Evolutionary conservation across 2,113 vertebrate genomes (phyloP).

Genomic region (Athene noctua): DNA sequence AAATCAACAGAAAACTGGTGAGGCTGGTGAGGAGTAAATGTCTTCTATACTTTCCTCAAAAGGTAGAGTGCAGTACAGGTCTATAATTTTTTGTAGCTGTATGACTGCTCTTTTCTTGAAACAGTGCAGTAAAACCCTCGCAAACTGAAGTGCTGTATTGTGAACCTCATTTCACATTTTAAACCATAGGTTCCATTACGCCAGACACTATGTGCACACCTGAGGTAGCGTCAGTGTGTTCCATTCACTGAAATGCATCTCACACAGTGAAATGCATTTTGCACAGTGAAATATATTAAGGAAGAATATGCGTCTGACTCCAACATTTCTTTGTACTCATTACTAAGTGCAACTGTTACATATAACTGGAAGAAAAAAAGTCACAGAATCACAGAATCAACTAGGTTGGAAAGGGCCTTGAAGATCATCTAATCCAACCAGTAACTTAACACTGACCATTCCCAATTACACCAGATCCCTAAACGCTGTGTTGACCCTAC

Average conservation of each 20-base stretch:
- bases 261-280: neutral
- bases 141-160: neutral
- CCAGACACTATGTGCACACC: neutral
- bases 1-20: neutral
- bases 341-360: neutral
- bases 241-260: neutral
- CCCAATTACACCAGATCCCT: too few species aligned
- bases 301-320: neutral
- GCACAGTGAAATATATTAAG: neutral
- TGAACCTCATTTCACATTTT: neutral
- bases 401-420: too few species aligned
- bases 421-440: too few species aligned
- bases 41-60: neutral
- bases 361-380: neutral
- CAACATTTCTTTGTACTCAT: neutral
- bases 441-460: too few species aligned
- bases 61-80: neutral
- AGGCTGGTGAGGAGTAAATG: neutral
- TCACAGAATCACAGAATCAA: too few species aligned
- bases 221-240: neutral
- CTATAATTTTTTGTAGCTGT: neutral
- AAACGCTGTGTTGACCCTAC: too few species aligned
- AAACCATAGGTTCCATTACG: neutral
- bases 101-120: neutral
- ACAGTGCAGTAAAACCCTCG: neutral